Evolutionary conservation across 2,113 vertebrate species (phyloP).

Genomic region (Poeciliopsis prolifica): DNA sequence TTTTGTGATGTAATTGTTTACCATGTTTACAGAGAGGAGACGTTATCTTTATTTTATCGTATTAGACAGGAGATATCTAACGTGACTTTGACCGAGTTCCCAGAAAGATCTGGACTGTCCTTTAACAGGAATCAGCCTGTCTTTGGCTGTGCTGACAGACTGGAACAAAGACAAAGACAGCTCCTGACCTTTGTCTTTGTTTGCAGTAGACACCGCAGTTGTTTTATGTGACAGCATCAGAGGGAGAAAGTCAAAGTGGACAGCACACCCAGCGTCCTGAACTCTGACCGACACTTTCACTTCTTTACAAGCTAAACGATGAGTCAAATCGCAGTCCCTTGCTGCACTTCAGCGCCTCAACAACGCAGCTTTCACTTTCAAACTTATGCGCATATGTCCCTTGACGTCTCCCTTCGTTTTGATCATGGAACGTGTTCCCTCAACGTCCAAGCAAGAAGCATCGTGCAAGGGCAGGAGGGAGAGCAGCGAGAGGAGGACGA

Average conservation of each 20-base stretch:
- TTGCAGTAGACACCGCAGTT: neutral
- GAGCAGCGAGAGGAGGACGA: conserved; percentile 1
- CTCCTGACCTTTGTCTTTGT: neutral
- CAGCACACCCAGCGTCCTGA: neutral
- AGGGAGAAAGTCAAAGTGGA: neutral
- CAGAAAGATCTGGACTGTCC: neutral
- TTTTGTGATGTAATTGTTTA: no score
- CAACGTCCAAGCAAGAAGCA: conserved; percentile 30
- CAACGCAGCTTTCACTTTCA: neutral
- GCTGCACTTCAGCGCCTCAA: neutral
- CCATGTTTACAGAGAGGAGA: no score
- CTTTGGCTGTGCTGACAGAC: neutral
- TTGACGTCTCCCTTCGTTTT: neutral
- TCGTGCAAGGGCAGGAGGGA: conserved; percentile 8
- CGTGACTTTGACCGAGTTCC: neutral
- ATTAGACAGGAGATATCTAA: neutral
- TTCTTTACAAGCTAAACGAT: neutral
- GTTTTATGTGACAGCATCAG: neutral
- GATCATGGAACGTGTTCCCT: neutral
- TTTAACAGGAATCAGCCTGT: neutral
- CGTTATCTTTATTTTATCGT: neutral
- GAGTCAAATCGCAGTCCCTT: neutral
- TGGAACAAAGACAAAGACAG: neutral
- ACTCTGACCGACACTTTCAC: neutral
- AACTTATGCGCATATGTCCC: neutral